Evolutionary conservation across 92 coral and sea anemone genomes (phyloP), one percentile per base, ranked within the genome.

Genomic region (Hydrozoanthus gracilis): DNA sequence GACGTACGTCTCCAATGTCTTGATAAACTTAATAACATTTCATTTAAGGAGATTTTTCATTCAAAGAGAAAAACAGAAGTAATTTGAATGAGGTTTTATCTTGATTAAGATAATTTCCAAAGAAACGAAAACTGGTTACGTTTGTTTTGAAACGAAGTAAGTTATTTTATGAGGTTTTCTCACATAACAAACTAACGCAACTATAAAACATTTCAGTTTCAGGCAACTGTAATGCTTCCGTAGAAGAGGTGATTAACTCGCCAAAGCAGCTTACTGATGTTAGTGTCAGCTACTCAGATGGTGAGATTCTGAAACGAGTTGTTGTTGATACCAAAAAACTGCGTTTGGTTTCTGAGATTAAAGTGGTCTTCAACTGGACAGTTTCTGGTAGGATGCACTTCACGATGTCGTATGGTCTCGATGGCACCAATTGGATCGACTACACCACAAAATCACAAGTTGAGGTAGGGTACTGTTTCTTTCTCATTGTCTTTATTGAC

Each of bases 401-500:
- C 27, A 80, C 85, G 11, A 4, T 80, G 16, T 80, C 85, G 20
- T 80, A 80, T 65, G 85, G 85, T 17, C 44, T 80, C 1, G 85
- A 80, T 20, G 85, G 85, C 54, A 65, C 44, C 11, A 80, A 80
- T 73, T 80, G 85, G 85, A 80, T 80, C 50, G 85, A 80, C 8
- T 80, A 80, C 62, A 80, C 85, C 20, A 64, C 45, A 4, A 46
- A 64, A 49, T 10, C 16, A 50, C 72, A 44, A 17, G 44, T 80
- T 20, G 18, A 80, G 74, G 85, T 80, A 12, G 47, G 73, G 8
- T 3, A 1, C 9, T 27, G 8, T 8, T 3, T 6, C 8, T 16
- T 2, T 4, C 8, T 35, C 6, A 3, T 9, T 68, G 27, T 27
- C 14, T 47, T 13, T 8, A 35, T 27, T 2, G 2, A 27, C 39